phyloP scores from a whole-genome alignment of 2,888 invertebrate species.

The Brachylomia viminalis region DNA sequence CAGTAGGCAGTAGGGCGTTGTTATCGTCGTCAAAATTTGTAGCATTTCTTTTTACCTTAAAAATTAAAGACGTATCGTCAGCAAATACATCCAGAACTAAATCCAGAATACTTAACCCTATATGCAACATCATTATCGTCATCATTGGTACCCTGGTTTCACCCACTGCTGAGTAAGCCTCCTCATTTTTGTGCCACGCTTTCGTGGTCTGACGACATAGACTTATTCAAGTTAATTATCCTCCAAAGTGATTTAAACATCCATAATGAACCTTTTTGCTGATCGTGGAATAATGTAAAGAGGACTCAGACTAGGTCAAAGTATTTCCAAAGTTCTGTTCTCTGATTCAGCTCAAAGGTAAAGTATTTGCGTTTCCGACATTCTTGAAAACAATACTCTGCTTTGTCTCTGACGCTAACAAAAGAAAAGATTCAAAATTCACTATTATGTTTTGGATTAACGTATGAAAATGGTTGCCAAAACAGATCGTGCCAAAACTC shows the following conservation, averaged over 20 bases:
- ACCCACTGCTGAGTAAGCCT: neutral
- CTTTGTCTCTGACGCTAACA: conserved; percentile 23
- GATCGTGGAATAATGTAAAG: neutral
- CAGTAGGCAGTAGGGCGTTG: too few species aligned
- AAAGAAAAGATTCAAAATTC: conserved; percentile 29
- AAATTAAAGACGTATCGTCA: too few species aligned
- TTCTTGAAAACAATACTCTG: conserved; percentile 10
- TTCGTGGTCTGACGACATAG: neutral
- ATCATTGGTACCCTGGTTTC: neutral
- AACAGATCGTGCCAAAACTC: conserved; percentile 55
- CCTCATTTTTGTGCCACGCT: neutral
- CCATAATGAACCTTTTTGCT: neutral
- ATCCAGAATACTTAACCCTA: neutral
- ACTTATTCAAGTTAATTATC: neutral
- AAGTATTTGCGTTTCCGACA: neutral
- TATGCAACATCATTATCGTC: neutral
- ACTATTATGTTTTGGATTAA: conserved; percentile 48
- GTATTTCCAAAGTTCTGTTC: neutral
- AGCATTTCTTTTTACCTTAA: too few species aligned
- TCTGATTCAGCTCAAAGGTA: neutral
- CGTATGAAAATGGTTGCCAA: conserved; percentile 58
- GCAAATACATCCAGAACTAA: too few species aligned
- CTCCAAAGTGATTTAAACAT: neutral
- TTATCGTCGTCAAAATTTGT: too few species aligned
- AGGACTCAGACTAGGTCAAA: conserved; percentile 9